Base-by-base conservation (phyloP, 30 jellyfish, hydroid and myxozoan species). In the Clytia hemisphaerica region DNA sequence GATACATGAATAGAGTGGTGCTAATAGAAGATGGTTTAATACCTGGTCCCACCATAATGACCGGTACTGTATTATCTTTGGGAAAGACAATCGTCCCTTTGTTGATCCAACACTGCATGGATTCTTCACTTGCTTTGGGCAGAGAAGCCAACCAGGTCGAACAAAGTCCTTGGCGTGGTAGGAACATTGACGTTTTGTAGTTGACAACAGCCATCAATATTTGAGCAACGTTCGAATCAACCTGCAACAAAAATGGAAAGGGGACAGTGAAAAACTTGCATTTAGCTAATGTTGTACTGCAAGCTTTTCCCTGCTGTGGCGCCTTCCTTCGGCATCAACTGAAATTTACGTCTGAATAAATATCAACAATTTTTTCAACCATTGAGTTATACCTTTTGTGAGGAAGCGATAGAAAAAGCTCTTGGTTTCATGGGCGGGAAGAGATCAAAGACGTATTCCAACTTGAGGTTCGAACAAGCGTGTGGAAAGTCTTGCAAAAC, bases 31-130 rank as follows among this genome's bases (percentile, higher is more conserved):
- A 32, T 30, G 29, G 3, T n/a, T 16, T 6, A 29, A 29, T 65
- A 90, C 98, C 98, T 71, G 98, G 98, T 1, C 98, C 98, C 18
- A 90, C 86, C 98, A 90, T 90, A 34, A 90, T 84, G 25, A 90
- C 57, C 14, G 98, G 98, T 10, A 66, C 25, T 10, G 45, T 45
- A n/a, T 66, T 63, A 48, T 61, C 63, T 53, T 77, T 90, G 44
- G 94, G 94, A 33, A 78, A 73, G 0, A 73, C 45, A 0, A 90
- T 53, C 4, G 95, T 79, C 3, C 98, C 98, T 31, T 54, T 71
- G 14, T 78, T 58, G 7, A 90, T 72, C 98, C 98, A 90, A 0
- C 76, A 25, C 37, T 44, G 60, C 5, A 40, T 33, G 47, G 26
- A 19, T 3, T 70, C 55, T 26, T 32, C 84, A 25, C 57, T 19